Percentiles rank a stretch among this genome's conserved stretches.
Evolutionary conservation across 2,888 invertebrate species (phyloP).

Genomic region (Gastrophysa polygoni): DNA sequence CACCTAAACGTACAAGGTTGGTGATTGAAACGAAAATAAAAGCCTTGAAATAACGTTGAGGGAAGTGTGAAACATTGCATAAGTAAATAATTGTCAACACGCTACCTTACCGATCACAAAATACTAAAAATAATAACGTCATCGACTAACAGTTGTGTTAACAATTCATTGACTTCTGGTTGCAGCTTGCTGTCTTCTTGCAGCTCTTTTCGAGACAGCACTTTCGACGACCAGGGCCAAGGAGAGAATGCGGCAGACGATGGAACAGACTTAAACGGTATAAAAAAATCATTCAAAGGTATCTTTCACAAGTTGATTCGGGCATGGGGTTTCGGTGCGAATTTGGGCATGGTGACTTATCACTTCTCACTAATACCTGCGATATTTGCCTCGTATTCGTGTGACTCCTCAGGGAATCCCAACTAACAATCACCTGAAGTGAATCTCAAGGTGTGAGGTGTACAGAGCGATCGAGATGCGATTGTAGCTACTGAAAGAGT

Average conservation of each 20-base stretch:
- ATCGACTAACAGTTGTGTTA: conserved; percentile 10
- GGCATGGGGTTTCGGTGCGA: conserved; percentile 24
- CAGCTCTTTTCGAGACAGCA: conserved; percentile 86
- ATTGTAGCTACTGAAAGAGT: too few relatives aligned
- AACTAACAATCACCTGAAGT: too few relatives aligned
- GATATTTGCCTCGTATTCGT: too few relatives aligned
- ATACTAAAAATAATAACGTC: conserved; percentile 11
- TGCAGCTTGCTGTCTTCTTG: conserved; percentile 78
- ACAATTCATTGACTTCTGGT: conserved; percentile 43
- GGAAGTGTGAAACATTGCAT: too few relatives aligned
- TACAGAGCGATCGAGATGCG: too few relatives aligned
- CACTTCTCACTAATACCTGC: too few relatives aligned
- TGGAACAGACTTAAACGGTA: conserved; percentile 62
- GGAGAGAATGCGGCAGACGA: conserved; percentile 63
- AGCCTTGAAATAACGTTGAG: conserved; percentile 1
- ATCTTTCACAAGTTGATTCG: conserved; percentile 36
- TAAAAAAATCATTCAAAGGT: conserved; percentile 55
- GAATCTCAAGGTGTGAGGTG: too few relatives aligned
- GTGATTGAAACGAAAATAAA: conserved; percentile 1
- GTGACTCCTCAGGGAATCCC: too few relatives aligned
- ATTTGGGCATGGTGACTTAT: conserved; percentile 42
- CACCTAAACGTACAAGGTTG: conserved; percentile 93
- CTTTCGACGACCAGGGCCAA: conserved; percentile 71
- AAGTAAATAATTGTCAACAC: too few relatives aligned
- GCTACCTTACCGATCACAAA: too few relatives aligned